Evolutionary conservation across 2,113 vertebrate species (phyloP).

Genomic region (Gopherus evgoodei): DNA sequence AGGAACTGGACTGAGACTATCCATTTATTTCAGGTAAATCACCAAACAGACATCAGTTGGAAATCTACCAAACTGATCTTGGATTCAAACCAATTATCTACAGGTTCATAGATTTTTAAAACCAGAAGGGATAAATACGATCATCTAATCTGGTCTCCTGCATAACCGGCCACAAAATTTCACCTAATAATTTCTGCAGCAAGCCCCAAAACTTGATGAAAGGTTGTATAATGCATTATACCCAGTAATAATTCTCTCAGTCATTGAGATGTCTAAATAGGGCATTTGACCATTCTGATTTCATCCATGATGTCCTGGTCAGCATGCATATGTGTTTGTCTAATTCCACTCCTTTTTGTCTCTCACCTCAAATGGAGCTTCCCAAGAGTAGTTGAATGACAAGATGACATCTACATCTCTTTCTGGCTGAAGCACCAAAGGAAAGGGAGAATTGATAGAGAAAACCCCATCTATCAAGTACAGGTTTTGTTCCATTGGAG

Average conservation of each 20-base stretch:
- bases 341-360: not conserved
- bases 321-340: not conserved
- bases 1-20: not conserved
- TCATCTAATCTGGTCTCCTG: not conserved
- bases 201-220: not conserved
- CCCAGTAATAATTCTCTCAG: not conserved
- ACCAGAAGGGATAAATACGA: not conserved
- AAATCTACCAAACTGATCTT: not conserved
- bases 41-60: not conserved
- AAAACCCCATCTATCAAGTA: conserved; percentile 73
- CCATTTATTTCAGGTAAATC: not conserved
- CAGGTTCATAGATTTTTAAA: not conserved
- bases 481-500: conserved; percentile 62
- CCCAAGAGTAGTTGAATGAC: conserved; percentile 75
- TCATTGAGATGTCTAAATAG: not conserved
- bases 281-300: not conserved
- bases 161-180: not conserved
- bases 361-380: conserved; percentile 72
- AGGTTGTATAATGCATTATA: not conserved
- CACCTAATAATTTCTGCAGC: not conserved
- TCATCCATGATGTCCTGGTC: not conserved
- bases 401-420: conserved; percentile 74
- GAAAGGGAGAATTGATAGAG: conserved; percentile 76
- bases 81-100: not conserved
- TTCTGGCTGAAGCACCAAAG: conserved; percentile 61